A percentile compares a stretch with the other conserved stretches of the same genome.
phyloP scores from a whole-genome alignment of 2,888 invertebrate genomes.

The Mimumesa dahlbomi region DNA sequence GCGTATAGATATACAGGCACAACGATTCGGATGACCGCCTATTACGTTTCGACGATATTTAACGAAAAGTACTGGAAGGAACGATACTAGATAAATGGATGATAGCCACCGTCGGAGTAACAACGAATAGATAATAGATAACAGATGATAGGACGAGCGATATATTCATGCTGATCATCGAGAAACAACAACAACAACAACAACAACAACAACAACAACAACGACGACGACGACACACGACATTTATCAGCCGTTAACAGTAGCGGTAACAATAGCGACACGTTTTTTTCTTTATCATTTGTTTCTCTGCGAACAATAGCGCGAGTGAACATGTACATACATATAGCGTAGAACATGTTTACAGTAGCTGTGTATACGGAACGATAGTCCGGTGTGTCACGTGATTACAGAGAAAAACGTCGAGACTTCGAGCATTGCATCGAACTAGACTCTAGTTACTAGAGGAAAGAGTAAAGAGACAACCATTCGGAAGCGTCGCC shows the following conservation, averaged over 20 bases:
- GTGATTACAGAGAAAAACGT: constrained; percentile 24
- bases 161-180: constrained; percentile 71
- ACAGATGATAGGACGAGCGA: constrained; percentile 46
- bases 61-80: too few species aligned
- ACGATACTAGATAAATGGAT: too few species aligned
- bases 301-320: constrained; percentile 47
- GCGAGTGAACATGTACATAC: constrained; percentile 41
- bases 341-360: constrained; percentile 1
- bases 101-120: neutral
- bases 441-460: neutral
- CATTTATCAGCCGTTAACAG: constrained; percentile 76
- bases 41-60: too few species aligned
- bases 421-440: too few species aligned
- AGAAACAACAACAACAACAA: constrained; percentile 79
- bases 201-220: constrained; percentile 78
- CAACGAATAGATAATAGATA: constrained; percentile 35
- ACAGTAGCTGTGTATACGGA: constrained; percentile 6
- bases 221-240: constrained; percentile 79
- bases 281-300: constrained; percentile 53
- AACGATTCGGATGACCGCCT: too few species aligned
- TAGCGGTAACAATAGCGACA: constrained; percentile 71
- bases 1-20: too few species aligned
- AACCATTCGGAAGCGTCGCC: neutral
- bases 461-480: constrained; percentile 1
- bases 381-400: constrained; percentile 5